Percentiles rank a stretch among this genome's conserved stretches.
Conservation (phyloP, 1,140 invertebrate species). For the Lepidotrigona ventralis region DNA sequence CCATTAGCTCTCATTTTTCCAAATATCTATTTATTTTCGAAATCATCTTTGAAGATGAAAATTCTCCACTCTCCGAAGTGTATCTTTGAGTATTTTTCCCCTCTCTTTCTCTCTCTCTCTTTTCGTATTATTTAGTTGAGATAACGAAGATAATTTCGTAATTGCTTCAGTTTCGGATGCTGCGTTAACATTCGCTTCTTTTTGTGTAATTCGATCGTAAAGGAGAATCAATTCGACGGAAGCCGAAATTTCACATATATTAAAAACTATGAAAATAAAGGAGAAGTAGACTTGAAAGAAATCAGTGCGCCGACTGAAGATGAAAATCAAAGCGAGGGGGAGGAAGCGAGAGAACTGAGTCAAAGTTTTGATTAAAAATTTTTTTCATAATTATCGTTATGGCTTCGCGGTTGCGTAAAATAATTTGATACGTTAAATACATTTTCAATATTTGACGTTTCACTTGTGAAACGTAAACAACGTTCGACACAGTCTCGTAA, state of each 20-base stretch:
- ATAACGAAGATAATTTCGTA: too few relatives aligned
- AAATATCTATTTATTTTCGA: not conserved
- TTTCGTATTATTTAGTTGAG: too few relatives aligned
- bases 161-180: not conserved
- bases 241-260: not conserved
- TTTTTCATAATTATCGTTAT: not conserved
- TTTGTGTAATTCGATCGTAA: not conserved
- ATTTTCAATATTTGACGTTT: not conserved
- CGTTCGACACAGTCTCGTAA: not conserved
- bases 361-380: too few relatives aligned
- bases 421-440: not conserved
- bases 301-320: too few relatives aligned
- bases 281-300: too few relatives aligned
- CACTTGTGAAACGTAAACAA: not conserved
- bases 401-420: not conserved
- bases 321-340: too few relatives aligned
- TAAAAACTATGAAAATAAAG: not conserved
- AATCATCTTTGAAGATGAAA: not conserved
- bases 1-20: not conserved
- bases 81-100: rapidly evolving
- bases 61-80: not conserved
- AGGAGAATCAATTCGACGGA: not conserved
- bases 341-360: too few relatives aligned
- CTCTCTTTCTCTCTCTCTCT: not conserved
- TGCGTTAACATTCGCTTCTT: not conserved